Evolutionary conservation across 2,888 invertebrate species (phyloP).

Genomic region (Napeogenes inachia): DNA sequence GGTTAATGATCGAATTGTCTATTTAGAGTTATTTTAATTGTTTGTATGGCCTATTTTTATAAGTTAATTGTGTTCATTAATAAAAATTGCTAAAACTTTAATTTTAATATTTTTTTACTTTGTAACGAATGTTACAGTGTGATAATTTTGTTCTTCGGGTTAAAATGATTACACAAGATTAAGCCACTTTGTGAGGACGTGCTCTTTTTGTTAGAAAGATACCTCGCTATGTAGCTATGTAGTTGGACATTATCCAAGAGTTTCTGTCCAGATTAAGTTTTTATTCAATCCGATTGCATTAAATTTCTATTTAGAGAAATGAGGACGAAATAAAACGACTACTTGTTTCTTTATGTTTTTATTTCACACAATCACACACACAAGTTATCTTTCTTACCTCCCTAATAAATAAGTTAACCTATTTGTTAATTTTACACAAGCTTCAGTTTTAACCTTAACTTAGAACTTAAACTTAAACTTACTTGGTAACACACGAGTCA

Average conservation of each 20-base stretch:
- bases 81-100: background rate
- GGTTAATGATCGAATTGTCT: too few species aligned
- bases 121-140: conserved; percentile 6
- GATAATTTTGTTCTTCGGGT: conserved; percentile 16
- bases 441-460: conserved; percentile 75
- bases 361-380: conserved; percentile 62
- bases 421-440: conserved; percentile 77
- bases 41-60: background rate
- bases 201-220: conserved; percentile 43
- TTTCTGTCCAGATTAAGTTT: conserved; percentile 40
- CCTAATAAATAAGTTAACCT: conserved; percentile 57
- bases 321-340: conserved; percentile 37
- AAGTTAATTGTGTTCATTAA: too few species aligned
- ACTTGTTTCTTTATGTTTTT: conserved; percentile 42
- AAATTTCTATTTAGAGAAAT: conserved; percentile 28
- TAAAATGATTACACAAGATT: conserved; percentile 30
- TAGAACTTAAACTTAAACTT: conserved; percentile 35
- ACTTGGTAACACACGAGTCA: conserved; percentile 21
- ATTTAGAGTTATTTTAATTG: too few species aligned
- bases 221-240: conserved; percentile 44
- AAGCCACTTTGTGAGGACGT: conserved; percentile 36
- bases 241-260: conserved; percentile 60
- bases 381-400: conserved; percentile 55
- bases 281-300: conserved; percentile 36
- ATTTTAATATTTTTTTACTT: background rate